Evolutionary conservation across 2,797 vertebrate species (phyloP).

Genomic region (Myiotriccus ornatus): DNA sequence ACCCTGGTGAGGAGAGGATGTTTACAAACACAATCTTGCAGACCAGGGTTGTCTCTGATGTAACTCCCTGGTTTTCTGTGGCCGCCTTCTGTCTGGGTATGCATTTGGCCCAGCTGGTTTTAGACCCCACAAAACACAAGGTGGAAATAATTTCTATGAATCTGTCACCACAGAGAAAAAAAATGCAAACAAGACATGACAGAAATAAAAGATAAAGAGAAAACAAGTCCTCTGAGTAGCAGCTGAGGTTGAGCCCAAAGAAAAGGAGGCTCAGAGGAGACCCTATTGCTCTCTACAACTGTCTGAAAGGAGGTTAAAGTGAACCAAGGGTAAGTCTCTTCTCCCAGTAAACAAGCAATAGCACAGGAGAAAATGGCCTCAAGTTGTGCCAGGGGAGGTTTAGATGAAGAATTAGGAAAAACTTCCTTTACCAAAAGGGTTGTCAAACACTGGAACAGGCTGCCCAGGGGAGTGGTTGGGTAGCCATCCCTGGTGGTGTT

Average conservation of each 20-base stretch:
- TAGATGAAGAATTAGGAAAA: not conserved
- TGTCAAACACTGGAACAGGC: not conserved
- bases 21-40: not conserved
- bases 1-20: conserved; percentile 20
- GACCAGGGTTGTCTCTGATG: not conserved
- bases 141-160: not conserved
- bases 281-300: accelerated
- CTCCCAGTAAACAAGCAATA: not conserved
- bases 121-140: not conserved
- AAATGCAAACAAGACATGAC: not conserved
- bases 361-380: not conserved
- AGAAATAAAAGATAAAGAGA: not conserved
- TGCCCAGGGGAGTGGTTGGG: not conserved
- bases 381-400: not conserved
- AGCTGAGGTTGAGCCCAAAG: not conserved
- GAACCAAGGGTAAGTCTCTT: accelerated
- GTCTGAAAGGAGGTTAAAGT: not conserved
- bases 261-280: not conserved
- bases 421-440: accelerated
- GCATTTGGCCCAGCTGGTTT: not conserved
- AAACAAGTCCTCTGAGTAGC: not conserved
- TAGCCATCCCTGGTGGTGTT: not conserved
- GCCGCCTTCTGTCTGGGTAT: accelerated
- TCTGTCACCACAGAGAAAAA: not conserved
- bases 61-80: not conserved